Base-by-base conservation (phyloP, 2,797 vertebrate genomes). In the Esox lucius region DNA sequence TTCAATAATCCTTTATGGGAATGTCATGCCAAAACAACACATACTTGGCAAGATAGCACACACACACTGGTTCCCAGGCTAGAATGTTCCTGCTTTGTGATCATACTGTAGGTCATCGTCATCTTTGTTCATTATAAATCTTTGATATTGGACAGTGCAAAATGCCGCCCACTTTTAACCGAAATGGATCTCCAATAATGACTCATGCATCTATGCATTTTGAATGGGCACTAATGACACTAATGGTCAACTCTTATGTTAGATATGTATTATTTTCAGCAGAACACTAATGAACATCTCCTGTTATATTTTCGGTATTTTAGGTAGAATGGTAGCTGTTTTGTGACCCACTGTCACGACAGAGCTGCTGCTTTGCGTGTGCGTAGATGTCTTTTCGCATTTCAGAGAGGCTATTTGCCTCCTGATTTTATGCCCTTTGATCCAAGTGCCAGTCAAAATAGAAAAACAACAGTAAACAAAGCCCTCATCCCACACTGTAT, bases 381-480 rank as follows among this genome's bases (percentile, higher is more conserved):
- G 33, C 9, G 33, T 42, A 13, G 39, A 4, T 39, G 31, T 68
- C 42, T 24, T 75, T 62, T 49, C 71, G 64, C 46, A 72, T 74
- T 70, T 28, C 62, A 70, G 59, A 70, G 59, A 31, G 64, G 26
- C 17, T 19, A 6, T 28, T 70, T 68, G 33, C 33, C 28, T 69
- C 56, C 4, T 4, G 68, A 56, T 68, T 5, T 33, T 46, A 19
- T 24, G 71, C 65, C 19, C 42, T 48, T 73, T 72, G 70, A 77
- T 86, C 22, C 19, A 39, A 11, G 42, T 28, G 61, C 1, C 17
- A 51, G 49, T 5, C 49, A 51, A 17, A 51, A 53, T 16, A 53
- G 53, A n/a, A 17, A 53, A 19, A 7, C 49, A 6, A 13, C 15
- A 56, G 80, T 70, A 78, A 82, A 83, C 68, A 71, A 78, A 66